Base-by-base conservation (phyloP, 53 echinoderm and acorn worm species). In the Mesocentrotus franciscanus region DNA sequence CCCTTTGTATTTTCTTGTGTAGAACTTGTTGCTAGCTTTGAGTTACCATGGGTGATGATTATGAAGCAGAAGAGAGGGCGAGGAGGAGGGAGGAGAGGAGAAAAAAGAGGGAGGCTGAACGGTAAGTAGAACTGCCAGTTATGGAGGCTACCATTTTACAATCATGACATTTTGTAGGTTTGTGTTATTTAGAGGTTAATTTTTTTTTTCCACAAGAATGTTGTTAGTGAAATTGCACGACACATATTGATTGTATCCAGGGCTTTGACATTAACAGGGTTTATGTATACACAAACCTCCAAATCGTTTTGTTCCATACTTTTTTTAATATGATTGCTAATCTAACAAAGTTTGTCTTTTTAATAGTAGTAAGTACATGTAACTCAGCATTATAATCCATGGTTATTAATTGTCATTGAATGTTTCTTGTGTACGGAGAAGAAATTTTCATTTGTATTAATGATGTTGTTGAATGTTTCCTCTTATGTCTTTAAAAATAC, bases 21-120 rank as follows among this genome's bases (percentile, higher is more conserved):
- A 90, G 60, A 58, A 60, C 59, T 60, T 60, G 90, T 39, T 70
- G 71, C 62, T 92, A 68, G 66, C 62, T 39, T 33, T 36, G 18
- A 92, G 10, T 18, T 10, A 92, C 62, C 71, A 92, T 92, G 92
- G 92, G 92, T 76, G 96, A 95, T 57, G 93, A 95, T 83, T 96
- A 97, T 30, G 97, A 97, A 35, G 96, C 96, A 96, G 98, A 98
- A 61, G 98, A 98, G 78, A 89, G 98, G 81, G 96, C 98, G 30
- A 93, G 96, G 39, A 95, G 98, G 85, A 96, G 98, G 84, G 98
- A 98, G 90, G 98, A 98, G 92, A 97, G 98, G 85, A 97, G 96
- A 94, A 98, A 61, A 85, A 97, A 96, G 95, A 97, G 98, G 93
- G 98, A 97, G 95, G 97, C 96, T 87, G 98, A 98, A 94, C 95